Base-by-base conservation (phyloP, 1,140 invertebrate species). In the Bombus waltoni region DNA sequence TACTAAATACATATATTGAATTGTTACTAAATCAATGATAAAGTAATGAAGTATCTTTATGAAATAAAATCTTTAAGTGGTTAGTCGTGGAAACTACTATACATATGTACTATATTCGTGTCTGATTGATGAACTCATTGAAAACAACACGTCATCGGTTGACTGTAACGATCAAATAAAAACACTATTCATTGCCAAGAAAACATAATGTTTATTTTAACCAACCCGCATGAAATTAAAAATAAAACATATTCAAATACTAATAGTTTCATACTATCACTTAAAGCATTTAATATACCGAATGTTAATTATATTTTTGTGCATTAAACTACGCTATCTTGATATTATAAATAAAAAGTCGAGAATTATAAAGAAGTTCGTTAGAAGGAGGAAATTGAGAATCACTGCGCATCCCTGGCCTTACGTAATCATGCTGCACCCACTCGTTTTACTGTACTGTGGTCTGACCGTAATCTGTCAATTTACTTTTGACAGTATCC, bases 391-490 rank as follows among this genome's bases (percentile, higher is more conserved):
- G 11, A 77, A 70, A 70, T 57, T 57, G 88, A 84, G 88, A 85
- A 62, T 59, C 71, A 72, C 70, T 74, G 38, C 10, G 22, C 57
- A 71, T 74, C 74, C 75, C 47, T 53, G 78, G 53, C 57, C 84
- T 92, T 92, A 92, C 86, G 81, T 92, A 92, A 92, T 87, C 75
- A 57, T 74, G 65, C 81, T 91, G 87, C 81, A 85, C 89, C 83
- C 86, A 86, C 68, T 83, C 75, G 77, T 83, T 90, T 79, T 40
- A 72, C 76, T 47, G 83, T 82, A 59, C 87, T 57, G 81, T 83
- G 73, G 81, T 79, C 57, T 66, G 68, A 53, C 83, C 84, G 78
- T 88, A 85, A 91, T 91, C 90, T 85, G 86, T 91, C 90, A 88
- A 88, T 88, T 83, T 65, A 86, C 86, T 86, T 89, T 85, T 89